Conservation (phyloP, 2,888 invertebrate species). For the Kuschelorhynchus macadamiae region DNA sequence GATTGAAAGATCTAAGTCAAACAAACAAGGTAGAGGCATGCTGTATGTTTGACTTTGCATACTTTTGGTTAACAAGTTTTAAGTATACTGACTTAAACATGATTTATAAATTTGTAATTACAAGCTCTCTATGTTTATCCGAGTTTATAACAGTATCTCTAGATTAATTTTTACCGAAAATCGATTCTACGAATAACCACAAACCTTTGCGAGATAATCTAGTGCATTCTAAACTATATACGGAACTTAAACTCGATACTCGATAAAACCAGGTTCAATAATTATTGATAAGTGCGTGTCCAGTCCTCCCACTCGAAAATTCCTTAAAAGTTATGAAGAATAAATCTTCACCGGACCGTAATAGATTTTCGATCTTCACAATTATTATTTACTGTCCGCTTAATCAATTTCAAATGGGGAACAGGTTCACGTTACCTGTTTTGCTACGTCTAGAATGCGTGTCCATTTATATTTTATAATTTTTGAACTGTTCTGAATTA, state of each 20-base stretch:
- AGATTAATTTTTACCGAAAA: too few species aligned
- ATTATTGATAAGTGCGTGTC: slow-evolving; percentile 47
- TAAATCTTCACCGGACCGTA: slow-evolving; percentile 50
- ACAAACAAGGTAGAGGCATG: too few species aligned
- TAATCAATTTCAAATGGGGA: slow-evolving; percentile 49
- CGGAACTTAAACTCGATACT: slow-evolving; percentile 37
- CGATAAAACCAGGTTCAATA: slow-evolving; percentile 39
- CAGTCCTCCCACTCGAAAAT: slow-evolving; percentile 48
- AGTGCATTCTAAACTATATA: slow-evolving; percentile 13
- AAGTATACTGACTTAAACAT: too few species aligned
- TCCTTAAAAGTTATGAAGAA: slow-evolving; percentile 50
- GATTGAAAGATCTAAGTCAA: too few species aligned
- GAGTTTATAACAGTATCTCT: too few species aligned
- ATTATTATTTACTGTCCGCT: slow-evolving; percentile 50
- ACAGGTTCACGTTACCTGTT: slow-evolving; percentile 49
- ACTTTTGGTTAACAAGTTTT: too few species aligned
- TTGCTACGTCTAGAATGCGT: slow-evolving; percentile 13
- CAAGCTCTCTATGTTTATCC: too few species aligned
- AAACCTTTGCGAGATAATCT: too few species aligned
- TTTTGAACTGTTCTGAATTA: neutral
- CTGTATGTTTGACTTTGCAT: too few species aligned
- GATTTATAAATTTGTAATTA: too few species aligned
- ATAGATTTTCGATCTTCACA: slow-evolving; percentile 52
- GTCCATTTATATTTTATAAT: slow-evolving; percentile 13
- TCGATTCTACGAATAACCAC: too few species aligned